These are phyloP conservation scores for Telmatochromis brachygnathus DNA, from an alignment of 2,113 vertebrate genomes.

Conservation along the genomic window DNA sequence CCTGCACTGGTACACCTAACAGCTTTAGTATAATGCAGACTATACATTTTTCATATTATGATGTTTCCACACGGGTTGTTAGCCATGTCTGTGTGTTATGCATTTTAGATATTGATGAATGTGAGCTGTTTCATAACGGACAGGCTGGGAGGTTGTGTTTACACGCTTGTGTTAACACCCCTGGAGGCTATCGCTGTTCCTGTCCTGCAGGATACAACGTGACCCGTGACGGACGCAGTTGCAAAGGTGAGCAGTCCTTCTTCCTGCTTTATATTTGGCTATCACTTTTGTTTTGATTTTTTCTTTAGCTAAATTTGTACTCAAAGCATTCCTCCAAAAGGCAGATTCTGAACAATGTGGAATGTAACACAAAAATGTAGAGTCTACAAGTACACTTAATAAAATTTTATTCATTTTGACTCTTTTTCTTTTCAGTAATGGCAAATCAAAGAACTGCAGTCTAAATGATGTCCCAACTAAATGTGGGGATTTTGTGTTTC, in stretches of 20 bases:
- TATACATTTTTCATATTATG: neutral
- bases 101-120: conserved; percentile 82
- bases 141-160: conserved; percentile 74
- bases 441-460: neutral
- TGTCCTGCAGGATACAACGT: conserved; percentile 80
- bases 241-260: conserved; percentile 68
- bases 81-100: neutral
- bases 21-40: neutral
- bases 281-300: neutral
- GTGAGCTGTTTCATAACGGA: conserved; percentile 78
- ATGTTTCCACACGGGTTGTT: neutral
- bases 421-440: neutral
- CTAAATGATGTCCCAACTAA: neutral
- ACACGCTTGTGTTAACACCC: conserved; percentile 79
- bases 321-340: neutral
- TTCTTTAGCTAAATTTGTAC: neutral
- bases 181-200: conserved; percentile 79
- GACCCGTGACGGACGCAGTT: conserved; percentile 68
- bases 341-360: neutral
- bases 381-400: neutral
- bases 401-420: neutral
- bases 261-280: neutral
- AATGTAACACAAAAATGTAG: neutral
- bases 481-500: neutral
- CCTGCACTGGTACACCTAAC: conserved; percentile 75